Evolutionary conservation across 2,888 invertebrate species (phyloP), one percentile per base, ranked within the genome.

Genomic region (Aleiodes alternator): DNA sequence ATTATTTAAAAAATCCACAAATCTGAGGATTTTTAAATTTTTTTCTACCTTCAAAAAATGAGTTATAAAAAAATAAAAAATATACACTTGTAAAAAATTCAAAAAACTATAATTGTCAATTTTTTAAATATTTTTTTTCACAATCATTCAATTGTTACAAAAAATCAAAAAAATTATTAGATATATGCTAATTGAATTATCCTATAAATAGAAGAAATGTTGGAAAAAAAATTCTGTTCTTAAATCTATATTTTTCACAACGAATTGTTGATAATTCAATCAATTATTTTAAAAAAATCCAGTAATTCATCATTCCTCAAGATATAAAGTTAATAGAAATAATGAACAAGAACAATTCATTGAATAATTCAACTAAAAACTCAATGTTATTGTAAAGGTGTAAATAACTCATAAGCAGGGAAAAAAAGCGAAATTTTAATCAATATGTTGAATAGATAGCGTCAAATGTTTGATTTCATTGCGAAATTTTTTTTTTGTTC

Each of bases 331-430:
- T 43, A 43, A 43, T 43, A n/a, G 7, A 43, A 43, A 34, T 34
- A 61, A 50, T 14, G 53, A 75, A 29, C n/a, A 11, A 70, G 48
- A 72, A 64, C 14, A 29, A 75, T 38, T 50, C 51, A 73, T 61
- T 57, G 56, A 57, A 76, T 76, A 48, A 70, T 69, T 66, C 57
- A 76, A 72, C 73, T 74, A 76, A 57, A 64, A 61, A 75, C 72
- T 71, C 72, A 55, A 70, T 69, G 75, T 72, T 77, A 73, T 76
- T 77, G 76, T 74, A 68, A 74, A 75, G 59, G 77, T 79, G 79
- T 79, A 77, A 77, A 79, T 79, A 79, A 77, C 72, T 77, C 77
- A 70, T 73, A 77, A 73, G 34, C 64, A 71, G 23, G 68, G 16
- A 68, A 48, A 48, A 59, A 31, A 53, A 72, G 34, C 1, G 23